phyloP scores from a whole-genome alignment of 2,113 vertebrate species.

The Pollachius pollachius region DNA sequence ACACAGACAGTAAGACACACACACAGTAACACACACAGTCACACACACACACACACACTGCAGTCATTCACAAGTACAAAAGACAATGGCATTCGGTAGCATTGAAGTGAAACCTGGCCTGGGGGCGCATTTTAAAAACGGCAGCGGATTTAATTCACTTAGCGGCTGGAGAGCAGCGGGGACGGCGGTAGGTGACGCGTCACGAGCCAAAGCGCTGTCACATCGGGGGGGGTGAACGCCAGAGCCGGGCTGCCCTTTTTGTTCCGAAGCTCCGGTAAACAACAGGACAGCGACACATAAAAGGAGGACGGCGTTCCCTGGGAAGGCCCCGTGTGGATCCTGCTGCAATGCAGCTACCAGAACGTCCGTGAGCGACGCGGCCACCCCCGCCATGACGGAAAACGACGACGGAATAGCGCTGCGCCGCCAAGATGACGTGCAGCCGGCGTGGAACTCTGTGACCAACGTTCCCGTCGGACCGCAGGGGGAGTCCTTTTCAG shows the following conservation, averaged over 20 bases:
- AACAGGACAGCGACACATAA: background rate
- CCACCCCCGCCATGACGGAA: too few relatives aligned
- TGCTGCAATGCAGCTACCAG: too few relatives aligned
- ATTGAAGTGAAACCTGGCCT: slow-evolving; percentile 52
- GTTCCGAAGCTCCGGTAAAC: background rate
- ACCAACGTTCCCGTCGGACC: too few relatives aligned
- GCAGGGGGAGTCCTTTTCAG: too few relatives aligned
- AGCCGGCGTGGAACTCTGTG: too few relatives aligned
- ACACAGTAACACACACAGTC: background rate
- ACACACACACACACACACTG: too few relatives aligned
- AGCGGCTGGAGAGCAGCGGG: slow-evolving; percentile 48
- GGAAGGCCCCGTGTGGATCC: too few relatives aligned
- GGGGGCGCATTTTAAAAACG: slow-evolving; percentile 48
- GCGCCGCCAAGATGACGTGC: too few relatives aligned
- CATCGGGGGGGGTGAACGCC: slow-evolving; percentile 12
- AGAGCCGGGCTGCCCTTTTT: background rate
- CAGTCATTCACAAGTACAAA: slow-evolving; percentile 15
- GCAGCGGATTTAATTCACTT: slow-evolving; percentile 64
- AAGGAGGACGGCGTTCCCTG: background rate
- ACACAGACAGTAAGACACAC: background rate
- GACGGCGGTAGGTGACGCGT: slow-evolving; percentile 32
- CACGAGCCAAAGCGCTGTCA: slow-evolving; percentile 32
- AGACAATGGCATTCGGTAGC: slow-evolving; percentile 47
- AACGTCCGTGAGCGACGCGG: too few relatives aligned
- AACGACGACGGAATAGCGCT: too few relatives aligned